Evolutionary conservation across 2,797 vertebrate species (phyloP).

Genomic region (Notolepis coatsorum): DNA sequence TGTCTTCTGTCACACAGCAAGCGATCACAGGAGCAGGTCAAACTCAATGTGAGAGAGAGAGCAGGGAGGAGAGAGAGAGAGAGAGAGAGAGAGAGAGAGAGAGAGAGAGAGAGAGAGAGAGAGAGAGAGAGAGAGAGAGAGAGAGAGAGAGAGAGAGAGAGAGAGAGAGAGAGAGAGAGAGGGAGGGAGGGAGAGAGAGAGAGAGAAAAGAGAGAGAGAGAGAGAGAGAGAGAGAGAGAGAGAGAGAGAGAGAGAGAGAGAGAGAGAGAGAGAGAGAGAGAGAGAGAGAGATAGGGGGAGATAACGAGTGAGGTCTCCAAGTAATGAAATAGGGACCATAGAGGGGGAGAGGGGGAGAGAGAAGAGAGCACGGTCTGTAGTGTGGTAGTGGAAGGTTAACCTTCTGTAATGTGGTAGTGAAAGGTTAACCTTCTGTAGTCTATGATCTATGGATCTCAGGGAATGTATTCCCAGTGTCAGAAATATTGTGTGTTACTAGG

Average conservation of each 20-base stretch:
- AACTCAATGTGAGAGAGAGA: background rate
- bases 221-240: slow-evolving; percentile 7
- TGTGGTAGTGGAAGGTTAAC: too few species aligned
- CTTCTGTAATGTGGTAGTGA: too few species aligned
- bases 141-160: background rate
- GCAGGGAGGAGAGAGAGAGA: background rate
- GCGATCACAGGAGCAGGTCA: slow-evolving; percentile 17
- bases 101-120: background rate
- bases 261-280: slow-evolving; percentile 2
- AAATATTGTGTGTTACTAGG: too few species aligned
- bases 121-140: slow-evolving; percentile 4
- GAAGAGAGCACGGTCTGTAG: too few species aligned
- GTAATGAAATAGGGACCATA: background rate
- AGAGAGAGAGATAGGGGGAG: background rate
- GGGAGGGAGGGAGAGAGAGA: background rate
- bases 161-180: background rate
- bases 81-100: slow-evolving; percentile 9
- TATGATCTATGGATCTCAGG: too few species aligned
- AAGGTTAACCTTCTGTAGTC: too few species aligned
- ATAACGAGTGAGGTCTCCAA: background rate
- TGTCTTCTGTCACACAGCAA: slow-evolving; percentile 15
- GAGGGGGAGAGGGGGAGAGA: background rate
- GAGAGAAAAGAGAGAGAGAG: background rate
- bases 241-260: slow-evolving; percentile 1
- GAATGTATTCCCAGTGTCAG: too few species aligned